Conservation (phyloP, 2,797 vertebrate genomes). For the Perodicticus potto region DNA sequence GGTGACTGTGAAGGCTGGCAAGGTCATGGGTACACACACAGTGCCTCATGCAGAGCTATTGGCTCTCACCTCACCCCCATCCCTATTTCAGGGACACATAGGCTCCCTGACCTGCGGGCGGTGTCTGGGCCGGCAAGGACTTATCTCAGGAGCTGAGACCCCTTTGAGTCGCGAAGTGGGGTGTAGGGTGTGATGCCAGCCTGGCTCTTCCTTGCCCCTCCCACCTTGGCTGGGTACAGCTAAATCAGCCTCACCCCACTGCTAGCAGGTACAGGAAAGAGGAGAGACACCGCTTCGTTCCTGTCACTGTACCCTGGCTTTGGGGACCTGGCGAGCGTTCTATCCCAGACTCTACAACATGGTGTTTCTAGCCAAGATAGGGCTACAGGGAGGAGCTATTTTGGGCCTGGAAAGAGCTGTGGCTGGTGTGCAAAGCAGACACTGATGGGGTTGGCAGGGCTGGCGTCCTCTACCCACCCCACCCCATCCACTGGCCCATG, state of each 20-base stretch:
- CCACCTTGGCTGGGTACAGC: background rate
- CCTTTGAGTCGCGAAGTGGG: background rate
- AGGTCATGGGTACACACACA: fast-evolving
- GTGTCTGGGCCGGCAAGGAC: background rate
- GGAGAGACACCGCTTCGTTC: background rate
- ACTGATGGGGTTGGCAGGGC: conserved; percentile 50
- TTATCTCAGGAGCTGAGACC: background rate
- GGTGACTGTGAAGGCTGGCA: background rate
- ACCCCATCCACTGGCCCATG: background rate
- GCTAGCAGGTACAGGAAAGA: background rate
- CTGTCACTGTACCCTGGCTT: background rate
- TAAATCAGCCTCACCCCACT: fast-evolving
- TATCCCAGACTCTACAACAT: fast-evolving
- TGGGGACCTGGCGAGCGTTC: background rate
- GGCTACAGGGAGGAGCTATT: conserved; percentile 74
- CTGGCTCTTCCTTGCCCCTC: background rate
- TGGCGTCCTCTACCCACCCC: background rate
- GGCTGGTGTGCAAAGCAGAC: background rate
- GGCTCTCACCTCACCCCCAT: too few relatives aligned
- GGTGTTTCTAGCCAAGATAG: background rate
- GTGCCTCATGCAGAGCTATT: fast-evolving
- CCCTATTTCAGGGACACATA: background rate
- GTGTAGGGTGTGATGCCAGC: background rate
- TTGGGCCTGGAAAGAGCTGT: conserved; percentile 33
- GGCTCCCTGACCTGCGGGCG: fast-evolving